Conservation (phyloP, 2,797 vertebrate genomes). For the Phalloptychus januarius region DNA sequence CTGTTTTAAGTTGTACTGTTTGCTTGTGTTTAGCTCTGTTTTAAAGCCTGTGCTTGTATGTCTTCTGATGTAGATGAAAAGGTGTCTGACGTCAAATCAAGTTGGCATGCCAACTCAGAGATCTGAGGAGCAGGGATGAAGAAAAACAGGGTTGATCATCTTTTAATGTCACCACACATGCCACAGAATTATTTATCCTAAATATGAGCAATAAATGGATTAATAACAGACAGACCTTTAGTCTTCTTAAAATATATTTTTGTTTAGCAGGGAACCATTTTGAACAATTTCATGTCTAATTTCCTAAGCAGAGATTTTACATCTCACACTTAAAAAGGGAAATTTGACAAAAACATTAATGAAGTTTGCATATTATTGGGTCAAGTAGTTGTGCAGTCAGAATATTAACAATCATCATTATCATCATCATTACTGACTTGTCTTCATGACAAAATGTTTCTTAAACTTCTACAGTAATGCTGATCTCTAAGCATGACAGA, state of each 20-base stretch:
- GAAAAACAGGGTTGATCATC: constrained; percentile 11
- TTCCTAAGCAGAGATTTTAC: not conserved
- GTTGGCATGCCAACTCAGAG: constrained; percentile 71
- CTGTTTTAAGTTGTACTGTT: constrained; percentile 19
- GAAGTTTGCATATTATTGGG: not conserved
- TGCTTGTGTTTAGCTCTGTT: constrained; percentile 21
- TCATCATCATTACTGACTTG: no score
- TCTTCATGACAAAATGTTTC: no score
- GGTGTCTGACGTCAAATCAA: constrained; percentile 58
- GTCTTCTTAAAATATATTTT: not conserved
- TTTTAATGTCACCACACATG: not conserved
- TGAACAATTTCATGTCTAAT: not conserved
- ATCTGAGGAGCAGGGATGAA: constrained; percentile 41
- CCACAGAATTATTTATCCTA: not conserved
- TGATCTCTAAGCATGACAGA: no score
- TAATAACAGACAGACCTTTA: not conserved
- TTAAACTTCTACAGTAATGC: no score
- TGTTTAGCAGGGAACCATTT: not conserved
- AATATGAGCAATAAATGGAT: not conserved
- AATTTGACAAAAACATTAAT: not conserved
- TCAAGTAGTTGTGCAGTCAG: not conserved
- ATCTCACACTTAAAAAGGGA: not conserved
- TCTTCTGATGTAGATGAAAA: constrained; percentile 51
- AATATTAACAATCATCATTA: no score
- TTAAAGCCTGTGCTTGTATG: constrained; percentile 29